Base-by-base conservation (phyloP, 2,797 vertebrate genomes). In the Florisuga fusca region DNA sequence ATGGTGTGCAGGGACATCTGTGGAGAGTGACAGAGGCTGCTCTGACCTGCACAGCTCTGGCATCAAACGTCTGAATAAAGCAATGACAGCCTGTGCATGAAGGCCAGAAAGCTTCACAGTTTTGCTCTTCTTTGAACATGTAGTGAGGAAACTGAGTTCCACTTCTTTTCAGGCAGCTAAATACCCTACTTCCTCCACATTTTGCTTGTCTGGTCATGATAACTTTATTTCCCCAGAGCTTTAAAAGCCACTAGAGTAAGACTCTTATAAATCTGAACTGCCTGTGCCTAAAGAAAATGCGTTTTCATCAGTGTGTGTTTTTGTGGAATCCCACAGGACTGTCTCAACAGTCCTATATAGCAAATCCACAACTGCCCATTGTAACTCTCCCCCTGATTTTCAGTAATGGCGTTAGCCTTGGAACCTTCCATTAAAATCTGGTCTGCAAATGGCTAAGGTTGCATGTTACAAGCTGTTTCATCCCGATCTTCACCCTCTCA, bases 401-500 rank as follows among this genome's bases (percentile, higher is more conserved):
- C 59, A 26, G 61, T 93, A 94, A 85, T 45, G 80, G 58, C 41
- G 12, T 84, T 96, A 81, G 89, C 50, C 79, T 94, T 91, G 78
- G 85, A 83, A 89, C 94, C 97, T 96, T 96, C 91, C 92, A 73
- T 64, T 75, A 75, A 96, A 68, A 94, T 74, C 89, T 94, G 87
- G 67, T 69, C 92, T 94, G 94, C n/a, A 51, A 94, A 89, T 85
- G 59, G 72, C 81, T 77, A 67, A 69, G 8, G 10, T 78, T 92
- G 75, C 59, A 62, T 54, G 64, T 72, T 86, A 90, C 0, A 4
- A 94, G 89, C 61, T 92, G 80, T 77, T 95, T 95, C 68, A 73
- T 91, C 71, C 90, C 90, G 90, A 86, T 80, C 73, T 91, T 95
- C 83, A 93, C 80, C 67, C 78, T 84, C 27, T 2, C n/a, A 29